Evolutionary conservation across 2,113 vertebrate species (phyloP).

Genomic region (Semnornis frantzii): DNA sequence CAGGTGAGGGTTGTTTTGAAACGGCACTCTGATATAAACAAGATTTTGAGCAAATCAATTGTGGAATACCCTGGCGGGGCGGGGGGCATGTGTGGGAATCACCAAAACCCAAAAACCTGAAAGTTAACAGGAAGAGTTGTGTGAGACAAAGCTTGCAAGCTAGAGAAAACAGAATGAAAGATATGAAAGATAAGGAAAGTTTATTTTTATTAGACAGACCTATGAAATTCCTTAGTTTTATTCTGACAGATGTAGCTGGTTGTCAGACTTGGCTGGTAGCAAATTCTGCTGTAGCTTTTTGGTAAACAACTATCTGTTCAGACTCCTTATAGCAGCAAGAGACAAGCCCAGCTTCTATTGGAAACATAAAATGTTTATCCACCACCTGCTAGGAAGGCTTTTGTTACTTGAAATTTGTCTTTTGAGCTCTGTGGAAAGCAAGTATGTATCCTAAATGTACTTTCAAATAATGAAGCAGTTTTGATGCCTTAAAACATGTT

Average conservation of each 20-base stretch:
- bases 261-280: constrained; percentile 15
- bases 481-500: constrained; percentile 52
- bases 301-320: constrained; percentile 51
- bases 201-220: constrained; percentile 19
- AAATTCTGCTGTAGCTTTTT: constrained; percentile 25
- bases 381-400: constrained; percentile 62
- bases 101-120: background rate
- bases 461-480: constrained; percentile 58
- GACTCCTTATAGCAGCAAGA: constrained; percentile 41
- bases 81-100: too few relatives aligned
- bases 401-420: constrained; percentile 60
- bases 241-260: constrained; percentile 25
- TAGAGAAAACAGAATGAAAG: background rate
- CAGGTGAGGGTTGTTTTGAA: background rate
- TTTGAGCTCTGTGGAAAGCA: constrained; percentile 19
- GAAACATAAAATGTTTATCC: constrained; percentile 61
- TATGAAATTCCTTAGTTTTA: background rate
- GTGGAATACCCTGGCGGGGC: background rate
- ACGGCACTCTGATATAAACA: background rate
- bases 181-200: background rate
- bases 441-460: constrained; percentile 28
- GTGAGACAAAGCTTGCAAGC: background rate
- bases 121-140: background rate
- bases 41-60: background rate
- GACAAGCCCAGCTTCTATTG: background rate